Conservation (phyloP, 2,797 vertebrate genomes). For the Danio albolineatus region DNA sequence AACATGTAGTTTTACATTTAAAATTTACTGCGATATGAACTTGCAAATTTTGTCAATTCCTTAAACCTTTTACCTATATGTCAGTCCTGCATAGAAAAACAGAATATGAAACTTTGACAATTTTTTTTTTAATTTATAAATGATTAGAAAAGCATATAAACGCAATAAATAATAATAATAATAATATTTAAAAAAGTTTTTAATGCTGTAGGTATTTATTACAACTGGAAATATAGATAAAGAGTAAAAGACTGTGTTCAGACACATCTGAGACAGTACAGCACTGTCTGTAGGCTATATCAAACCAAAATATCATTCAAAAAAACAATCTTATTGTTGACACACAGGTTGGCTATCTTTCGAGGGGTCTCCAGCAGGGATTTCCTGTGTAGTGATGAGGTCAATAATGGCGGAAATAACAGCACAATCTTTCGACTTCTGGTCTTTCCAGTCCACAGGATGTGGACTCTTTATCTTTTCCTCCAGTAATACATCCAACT, state of each 20-base stretch:
- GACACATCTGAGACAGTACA: background rate
- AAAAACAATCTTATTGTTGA: background rate
- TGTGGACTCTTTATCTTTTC: slow-evolving; percentile 92
- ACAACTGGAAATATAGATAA: background rate
- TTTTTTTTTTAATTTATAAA: slow-evolving; percentile 9
- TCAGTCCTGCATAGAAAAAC: background rate
- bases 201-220: background rate
- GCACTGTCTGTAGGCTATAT: background rate
- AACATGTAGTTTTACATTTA: no score
- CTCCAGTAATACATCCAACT: slow-evolving; percentile 90
- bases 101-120: background rate
- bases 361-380: slow-evolving; percentile 69
- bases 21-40: no score
- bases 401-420: slow-evolving; percentile 96
- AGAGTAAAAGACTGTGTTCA: background rate
- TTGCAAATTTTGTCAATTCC: background rate
- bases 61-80: background rate
- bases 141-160: slow-evolving; percentile 5
- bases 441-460: slow-evolving; percentile 91
- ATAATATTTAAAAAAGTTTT: background rate
- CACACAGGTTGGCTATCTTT: slow-evolving; percentile 16
- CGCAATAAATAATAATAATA: slow-evolving; percentile 7
- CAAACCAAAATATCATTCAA: background rate
- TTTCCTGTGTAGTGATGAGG: slow-evolving; percentile 97
- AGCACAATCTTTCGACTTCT: slow-evolving; percentile 88